Base-by-base conservation (phyloP, 2,113 vertebrate species). In the Sakesphorus luctuosus region DNA sequence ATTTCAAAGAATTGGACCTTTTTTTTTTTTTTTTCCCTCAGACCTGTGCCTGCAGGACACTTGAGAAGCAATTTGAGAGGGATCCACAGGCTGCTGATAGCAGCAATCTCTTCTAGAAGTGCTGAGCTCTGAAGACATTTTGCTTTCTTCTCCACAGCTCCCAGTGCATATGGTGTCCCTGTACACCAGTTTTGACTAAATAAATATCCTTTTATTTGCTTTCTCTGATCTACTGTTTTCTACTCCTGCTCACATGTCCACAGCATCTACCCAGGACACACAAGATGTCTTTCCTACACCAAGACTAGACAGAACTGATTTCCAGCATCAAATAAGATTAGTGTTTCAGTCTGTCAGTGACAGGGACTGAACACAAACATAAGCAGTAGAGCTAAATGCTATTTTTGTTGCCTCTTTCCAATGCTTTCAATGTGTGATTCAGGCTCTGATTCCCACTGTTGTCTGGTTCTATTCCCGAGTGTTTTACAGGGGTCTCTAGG, bases 371-470 rank as follows among this genome's bases (percentile, higher is more conserved):
- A 18, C 24, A 63, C 50, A 85, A 72, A 73, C 36, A 59, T 7
- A 29, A 77, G 17, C 2, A 46, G n/a, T 7, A 74, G 67, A 66
- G 7, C 3, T 68, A 85, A 87, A 67, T 11, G 8, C 1, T 29
- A 4, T 2, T 55, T 87, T 80, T 55, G 2, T 50, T 50, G 20
- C 35, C 18, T 69, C 13, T 80, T 90, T 66, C 36, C 53, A 83
- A 29, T 38, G 19, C 9, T 14, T 76, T 61, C 15, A 31, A 8
- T 40, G 25, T 63, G 46, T 58, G 12, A 66, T 17, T 77, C 29
- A 52, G 28, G 44, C 8, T 82, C 23, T 35, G 0, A 0, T 65
- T 73, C 59, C 49, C 26, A 12, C 1, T 38, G 50, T 12, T 3
- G 40, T 47, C 23, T 44, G 19, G 6, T 43, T 68, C 46, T 85